phyloP scores from a whole-genome alignment of 2,113 vertebrate genomes.

The Thunnus thynnus region DNA sequence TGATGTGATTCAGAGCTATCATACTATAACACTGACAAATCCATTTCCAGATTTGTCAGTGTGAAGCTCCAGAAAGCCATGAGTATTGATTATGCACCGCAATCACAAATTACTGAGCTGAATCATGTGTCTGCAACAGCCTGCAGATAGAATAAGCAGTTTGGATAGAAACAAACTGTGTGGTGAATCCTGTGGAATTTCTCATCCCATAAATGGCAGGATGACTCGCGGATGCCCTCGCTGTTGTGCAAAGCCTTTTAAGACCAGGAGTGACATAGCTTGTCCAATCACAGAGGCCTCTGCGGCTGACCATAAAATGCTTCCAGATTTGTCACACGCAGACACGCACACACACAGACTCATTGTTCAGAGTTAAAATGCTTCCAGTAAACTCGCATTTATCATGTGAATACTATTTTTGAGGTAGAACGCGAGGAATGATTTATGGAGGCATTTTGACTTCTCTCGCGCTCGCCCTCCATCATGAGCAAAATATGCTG shows the following conservation, averaged over 20 bases:
- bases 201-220: conserved; percentile 71
- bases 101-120: conserved; percentile 68
- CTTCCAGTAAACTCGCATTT: conserved; percentile 86
- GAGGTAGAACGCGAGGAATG: conserved; percentile 79
- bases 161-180: conserved; percentile 68
- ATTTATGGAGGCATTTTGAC: conserved; percentile 83
- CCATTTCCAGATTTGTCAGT: conserved; percentile 58
- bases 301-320: conserved; percentile 84
- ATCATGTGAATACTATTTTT: conserved; percentile 83
- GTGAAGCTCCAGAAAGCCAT: conserved; percentile 59
- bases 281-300: conserved; percentile 83
- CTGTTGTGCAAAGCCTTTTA: conserved; percentile 81
- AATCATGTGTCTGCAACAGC: conserved; percentile 63
- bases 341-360: conserved; percentile 66
- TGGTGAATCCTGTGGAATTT: conserved; percentile 72
- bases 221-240: conserved; percentile 80
- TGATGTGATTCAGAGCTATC: conserved; percentile 51
- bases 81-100: conserved; percentile 68
- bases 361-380: conserved; percentile 82
- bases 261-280: conserved; percentile 82
- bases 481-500: conserved; percentile 79
- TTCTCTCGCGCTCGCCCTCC: conserved; percentile 71
- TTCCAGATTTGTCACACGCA: conserved; percentile 86
- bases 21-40: conserved; percentile 58
- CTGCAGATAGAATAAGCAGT: conserved; percentile 66